These are phyloP conservation scores for Onthophagus sagittarius DNA, from an alignment of 2,888 invertebrate species.

Conservation along the genomic window DNA sequence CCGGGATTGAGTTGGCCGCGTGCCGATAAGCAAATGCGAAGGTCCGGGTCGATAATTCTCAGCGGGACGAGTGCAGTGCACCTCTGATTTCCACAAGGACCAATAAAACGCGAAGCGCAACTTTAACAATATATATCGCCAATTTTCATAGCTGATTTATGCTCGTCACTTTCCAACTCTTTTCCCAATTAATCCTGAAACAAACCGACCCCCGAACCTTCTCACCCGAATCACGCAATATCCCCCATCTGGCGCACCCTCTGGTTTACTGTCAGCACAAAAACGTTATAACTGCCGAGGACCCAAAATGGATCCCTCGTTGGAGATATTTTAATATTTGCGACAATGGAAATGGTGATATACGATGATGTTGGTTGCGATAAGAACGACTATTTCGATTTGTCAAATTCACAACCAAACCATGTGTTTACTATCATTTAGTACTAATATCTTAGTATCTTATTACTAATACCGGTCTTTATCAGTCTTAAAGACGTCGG, in stretches of 20 bases:
- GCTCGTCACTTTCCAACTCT: background rate
- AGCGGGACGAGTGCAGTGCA: constrained; percentile 2
- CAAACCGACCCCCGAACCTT: background rate
- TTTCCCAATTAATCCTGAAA: background rate
- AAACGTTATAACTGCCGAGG: background rate
- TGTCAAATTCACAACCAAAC: background rate
- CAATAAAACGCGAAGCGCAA: background rate
- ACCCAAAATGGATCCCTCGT: background rate
- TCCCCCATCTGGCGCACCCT: background rate
- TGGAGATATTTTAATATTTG: background rate
- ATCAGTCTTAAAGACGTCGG: no score
- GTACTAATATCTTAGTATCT: no score
- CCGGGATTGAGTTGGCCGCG: constrained; percentile 5
- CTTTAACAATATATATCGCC: constrained; percentile 6
- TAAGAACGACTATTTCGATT: background rate
- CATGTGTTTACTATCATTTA: background rate
- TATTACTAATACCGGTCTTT: no score
- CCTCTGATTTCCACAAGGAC: constrained; percentile 2
- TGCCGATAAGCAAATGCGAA: constrained; percentile 12
- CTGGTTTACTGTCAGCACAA: background rate
- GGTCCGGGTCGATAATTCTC: constrained; percentile 4
- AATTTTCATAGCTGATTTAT: background rate
- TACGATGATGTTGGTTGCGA: background rate
- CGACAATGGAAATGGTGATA: background rate
- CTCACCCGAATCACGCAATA: background rate